Evolutionary conservation across 2,113 vertebrate genomes (phyloP).

Genomic region (Cettia cetti): DNA sequence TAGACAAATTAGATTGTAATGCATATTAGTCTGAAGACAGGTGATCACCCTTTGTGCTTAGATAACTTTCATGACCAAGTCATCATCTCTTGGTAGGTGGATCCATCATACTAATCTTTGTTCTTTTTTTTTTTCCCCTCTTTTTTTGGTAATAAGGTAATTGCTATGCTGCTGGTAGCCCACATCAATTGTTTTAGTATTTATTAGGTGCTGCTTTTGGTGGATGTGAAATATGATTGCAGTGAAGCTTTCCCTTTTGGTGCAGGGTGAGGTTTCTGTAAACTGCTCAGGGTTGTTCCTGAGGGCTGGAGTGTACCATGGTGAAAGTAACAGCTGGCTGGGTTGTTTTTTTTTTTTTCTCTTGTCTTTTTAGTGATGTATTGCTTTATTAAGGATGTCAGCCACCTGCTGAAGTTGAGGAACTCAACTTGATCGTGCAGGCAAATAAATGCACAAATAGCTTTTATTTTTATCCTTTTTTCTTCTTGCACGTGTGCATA

Average conservation of each 20-base stretch:
- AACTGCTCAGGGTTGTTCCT: not conserved
- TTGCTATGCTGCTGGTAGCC: not conserved
- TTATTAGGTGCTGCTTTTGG: not conserved
- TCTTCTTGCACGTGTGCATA: not conserved
- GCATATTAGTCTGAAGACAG: not conserved
- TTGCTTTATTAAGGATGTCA: not conserved
- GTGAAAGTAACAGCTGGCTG: not conserved
- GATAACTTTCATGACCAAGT: not conserved
- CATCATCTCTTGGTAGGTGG: not conserved
- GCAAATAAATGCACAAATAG: not conserved
- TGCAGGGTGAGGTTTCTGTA: not conserved
- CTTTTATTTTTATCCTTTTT: not conserved
- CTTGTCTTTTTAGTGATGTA: not conserved
- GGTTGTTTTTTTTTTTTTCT: not conserved
- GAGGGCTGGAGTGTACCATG: not conserved
- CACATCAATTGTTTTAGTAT: not conserved
- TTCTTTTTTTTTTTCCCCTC: not conserved
- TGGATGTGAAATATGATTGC: not conserved
- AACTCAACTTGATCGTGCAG: not conserved
- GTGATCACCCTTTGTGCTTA: not conserved
- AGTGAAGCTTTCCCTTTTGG: not conserved
- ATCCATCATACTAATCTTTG: not conserved
- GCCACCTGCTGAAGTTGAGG: constrained; percentile 8
- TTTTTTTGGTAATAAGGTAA: not conserved
- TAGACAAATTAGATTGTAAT: not conserved